These are phyloP conservation scores for Saccostrea echinata DNA, from an alignment of 1,140 invertebrate species.

Conservation along the genomic window DNA sequence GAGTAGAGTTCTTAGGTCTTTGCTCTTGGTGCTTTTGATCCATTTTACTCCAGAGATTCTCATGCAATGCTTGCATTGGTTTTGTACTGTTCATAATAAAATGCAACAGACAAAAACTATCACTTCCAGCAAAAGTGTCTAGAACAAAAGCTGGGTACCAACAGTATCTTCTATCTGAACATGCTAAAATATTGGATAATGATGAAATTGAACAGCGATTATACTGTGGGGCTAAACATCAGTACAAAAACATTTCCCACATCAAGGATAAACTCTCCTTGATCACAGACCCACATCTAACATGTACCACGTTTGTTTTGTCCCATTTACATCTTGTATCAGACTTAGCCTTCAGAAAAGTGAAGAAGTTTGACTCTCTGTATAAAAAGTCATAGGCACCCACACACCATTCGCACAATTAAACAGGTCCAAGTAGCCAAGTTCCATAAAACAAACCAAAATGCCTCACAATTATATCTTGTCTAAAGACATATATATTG, in stretches of 20 bases:
- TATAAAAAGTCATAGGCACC: background rate
- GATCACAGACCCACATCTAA: conserved; percentile 30
- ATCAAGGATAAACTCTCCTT: conserved; percentile 14
- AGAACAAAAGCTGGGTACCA: background rate
- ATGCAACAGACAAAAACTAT: conserved; percentile 1
- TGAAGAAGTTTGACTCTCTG: background rate
- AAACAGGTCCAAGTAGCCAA: background rate
- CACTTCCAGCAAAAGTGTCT: conserved; percentile 22
- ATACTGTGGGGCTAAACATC: background rate
- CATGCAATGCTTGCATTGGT: background rate
- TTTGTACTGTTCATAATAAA: background rate
- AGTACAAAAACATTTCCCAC: conserved; percentile 26
- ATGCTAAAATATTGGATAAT: conserved; percentile 27
- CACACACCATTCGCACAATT: background rate
- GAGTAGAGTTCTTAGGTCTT: background rate
- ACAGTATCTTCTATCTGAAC: background rate
- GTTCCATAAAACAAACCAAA: background rate
- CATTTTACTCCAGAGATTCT: background rate
- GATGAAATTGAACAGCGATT: conserved; percentile 33
- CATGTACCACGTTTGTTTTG: background rate
- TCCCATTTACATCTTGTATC: background rate
- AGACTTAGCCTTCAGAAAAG: conserved; percentile 9
- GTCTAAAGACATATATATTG: background rate
- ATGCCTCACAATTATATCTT: background rate
- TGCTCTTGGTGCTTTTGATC: background rate